Conservation (phyloP, 2,888 invertebrate species). For the Bellardia bayeri region DNA sequence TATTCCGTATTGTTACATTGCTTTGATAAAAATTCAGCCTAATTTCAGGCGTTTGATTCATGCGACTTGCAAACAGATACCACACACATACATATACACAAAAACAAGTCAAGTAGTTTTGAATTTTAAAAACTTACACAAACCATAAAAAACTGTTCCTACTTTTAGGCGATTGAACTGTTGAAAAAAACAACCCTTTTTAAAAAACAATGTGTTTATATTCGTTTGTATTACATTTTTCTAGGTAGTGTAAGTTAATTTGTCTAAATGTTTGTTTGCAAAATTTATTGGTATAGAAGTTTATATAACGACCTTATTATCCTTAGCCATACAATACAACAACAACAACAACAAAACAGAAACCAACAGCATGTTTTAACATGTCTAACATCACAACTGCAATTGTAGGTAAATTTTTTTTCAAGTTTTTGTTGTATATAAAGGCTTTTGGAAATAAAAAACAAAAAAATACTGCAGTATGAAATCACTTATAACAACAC, state of each 20-base stretch:
- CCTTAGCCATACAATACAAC: conserved; percentile 62
- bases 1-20: conserved; percentile 42
- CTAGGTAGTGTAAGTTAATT: conserved; percentile 37
- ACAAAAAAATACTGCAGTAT: conserved; percentile 75
- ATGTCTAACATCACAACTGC: conserved; percentile 70
- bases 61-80: neutral
- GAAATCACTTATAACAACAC: conserved; percentile 73
- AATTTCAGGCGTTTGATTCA: conserved; percentile 48
- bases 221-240: neutral
- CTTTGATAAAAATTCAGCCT: conserved; percentile 46
- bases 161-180: conserved; percentile 59
- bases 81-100: neutral
- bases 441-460: conserved; percentile 47
- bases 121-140: conserved; percentile 23
- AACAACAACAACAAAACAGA: conserved; percentile 45
- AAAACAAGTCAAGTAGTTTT: conserved; percentile 51
- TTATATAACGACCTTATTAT: conserved; percentile 72
- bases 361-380: conserved; percentile 62
- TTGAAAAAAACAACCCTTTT: conserved; percentile 9
- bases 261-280: conserved; percentile 40
- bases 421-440: conserved; percentile 37
- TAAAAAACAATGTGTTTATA: neutral
- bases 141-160: conserved; percentile 16
- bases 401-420: conserved; percentile 55
- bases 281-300: conserved; percentile 68